phyloP scores from a whole-genome alignment of 2,113 vertebrate species.

The Rana temporaria region DNA sequence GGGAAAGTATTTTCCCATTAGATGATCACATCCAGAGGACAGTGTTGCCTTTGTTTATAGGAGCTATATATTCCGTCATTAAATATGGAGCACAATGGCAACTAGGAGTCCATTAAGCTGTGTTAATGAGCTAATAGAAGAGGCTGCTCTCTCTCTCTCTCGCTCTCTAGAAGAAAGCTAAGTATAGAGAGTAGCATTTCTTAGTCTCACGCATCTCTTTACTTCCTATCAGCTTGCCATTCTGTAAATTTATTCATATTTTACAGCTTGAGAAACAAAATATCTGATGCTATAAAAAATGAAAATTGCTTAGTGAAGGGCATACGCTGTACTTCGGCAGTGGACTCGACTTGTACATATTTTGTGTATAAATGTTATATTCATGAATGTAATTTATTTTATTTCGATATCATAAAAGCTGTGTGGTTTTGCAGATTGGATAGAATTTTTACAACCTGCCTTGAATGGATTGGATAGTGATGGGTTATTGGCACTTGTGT shows the following conservation, averaged over 20 bases:
- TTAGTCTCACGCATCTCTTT: constrained; percentile 6
- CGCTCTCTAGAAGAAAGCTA: background rate
- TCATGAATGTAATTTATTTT: constrained; percentile 35
- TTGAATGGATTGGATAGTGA: constrained; percentile 31
- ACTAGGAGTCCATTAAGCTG: background rate
- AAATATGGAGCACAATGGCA: constrained; percentile 40
- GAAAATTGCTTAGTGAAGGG: constrained; percentile 9
- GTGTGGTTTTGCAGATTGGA: constrained; percentile 25
- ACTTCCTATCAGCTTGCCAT: background rate
- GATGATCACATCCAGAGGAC: constrained; percentile 37
- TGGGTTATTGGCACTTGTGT: background rate
- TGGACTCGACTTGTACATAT: background rate
- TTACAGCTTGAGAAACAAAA: background rate
- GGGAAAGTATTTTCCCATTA: constrained; percentile 29
- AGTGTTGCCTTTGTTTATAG: constrained; percentile 45
- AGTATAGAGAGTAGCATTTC: background rate
- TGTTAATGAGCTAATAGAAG: constrained; percentile 45
- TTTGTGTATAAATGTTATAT: constrained; percentile 23
- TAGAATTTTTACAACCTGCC: constrained; percentile 21
- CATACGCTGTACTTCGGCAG: background rate
- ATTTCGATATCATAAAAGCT: constrained; percentile 29
- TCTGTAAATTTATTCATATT: background rate
- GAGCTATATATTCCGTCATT: constrained; percentile 44
- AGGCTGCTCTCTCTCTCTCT: background rate
- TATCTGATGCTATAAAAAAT: constrained; percentile 4